Base-by-base conservation (phyloP, 2,888 invertebrate species). In the Machimus rusticus region DNA sequence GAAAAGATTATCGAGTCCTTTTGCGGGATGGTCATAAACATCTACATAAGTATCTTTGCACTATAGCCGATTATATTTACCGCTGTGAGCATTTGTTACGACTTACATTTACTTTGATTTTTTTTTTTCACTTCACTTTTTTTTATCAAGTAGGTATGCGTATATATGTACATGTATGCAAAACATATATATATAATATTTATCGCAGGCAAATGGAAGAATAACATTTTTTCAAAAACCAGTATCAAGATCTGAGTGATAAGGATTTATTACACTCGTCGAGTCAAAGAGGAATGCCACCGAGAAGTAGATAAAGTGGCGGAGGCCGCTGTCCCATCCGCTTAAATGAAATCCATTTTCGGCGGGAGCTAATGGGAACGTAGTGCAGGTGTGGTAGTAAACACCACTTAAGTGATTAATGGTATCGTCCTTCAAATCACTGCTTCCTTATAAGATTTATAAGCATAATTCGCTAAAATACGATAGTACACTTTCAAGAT, bases 341-440 rank as follows among this genome's bases (percentile, higher is more conserved):
- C 78, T 12, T 46, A 78, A 78, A 78, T 9, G 78, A 78, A 78
- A 78, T 14, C 39, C 19, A 78, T 78, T 78, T 78, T 19, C 43
- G 43, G 78, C 43, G 14, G 1, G 39, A 78, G 43, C 43, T 78
- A 78, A 78, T 78, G 37, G 78, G 19, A 23, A 66, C 66, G 28
- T 46, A 39, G 78, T 78, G 23, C 43, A 78, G 23, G 23, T 66
- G 66, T 66, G 66, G 66, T 66, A 66, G 46, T 81, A 81, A 81
- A 51, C 31, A 81, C 51, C 81, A 81, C 81, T 81, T 81, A 81
- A 81, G 81, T 51, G 81, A 81, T 81, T 81, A 81, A 81, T 81
- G 28, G 34, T 39, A 16, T 81, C 81, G 51, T 28, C n/a, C 51
- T 34, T 28, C 8, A 81, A 55, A 81, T 81, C 81, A 81, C 55